These are phyloP conservation scores for Agapostemon virescens DNA, from an alignment of 2,888 invertebrate species.

Conservation along the genomic window DNA sequence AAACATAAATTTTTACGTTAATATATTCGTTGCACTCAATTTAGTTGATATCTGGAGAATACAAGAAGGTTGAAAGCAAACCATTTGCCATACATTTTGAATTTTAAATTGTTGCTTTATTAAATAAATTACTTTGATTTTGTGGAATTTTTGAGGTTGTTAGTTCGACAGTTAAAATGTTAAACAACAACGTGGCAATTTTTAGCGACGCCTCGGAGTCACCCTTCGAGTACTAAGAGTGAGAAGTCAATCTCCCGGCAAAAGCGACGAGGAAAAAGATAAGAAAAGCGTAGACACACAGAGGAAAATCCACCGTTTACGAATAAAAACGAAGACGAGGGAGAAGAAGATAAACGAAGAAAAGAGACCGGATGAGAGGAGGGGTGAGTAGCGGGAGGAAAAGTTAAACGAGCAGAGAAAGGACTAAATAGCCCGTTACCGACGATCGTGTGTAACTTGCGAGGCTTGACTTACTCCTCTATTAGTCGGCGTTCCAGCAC, in stretches of 20 bases:
- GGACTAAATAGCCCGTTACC: slow-evolving; percentile 67
- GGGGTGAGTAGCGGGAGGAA: slow-evolving; percentile 22
- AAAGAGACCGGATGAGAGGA: neutral
- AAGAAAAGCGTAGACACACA: neutral
- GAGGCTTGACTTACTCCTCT: slow-evolving; percentile 75
- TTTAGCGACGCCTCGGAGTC: too few relatives aligned
- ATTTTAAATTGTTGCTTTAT: too few relatives aligned
- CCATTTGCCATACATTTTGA: too few relatives aligned
- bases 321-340: neutral
- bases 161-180: too few relatives aligned
- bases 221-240: too few relatives aligned
- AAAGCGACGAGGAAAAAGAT: neutral
- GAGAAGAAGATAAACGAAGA: neutral
- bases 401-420: slow-evolving; percentile 63
- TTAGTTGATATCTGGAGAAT: too few relatives aligned
- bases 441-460: slow-evolving; percentile 71
- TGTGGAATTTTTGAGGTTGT: too few relatives aligned
- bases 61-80: too few relatives aligned
- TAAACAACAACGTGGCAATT: too few relatives aligned
- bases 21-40: too few relatives aligned
- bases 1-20: too few relatives aligned
- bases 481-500: slow-evolving; percentile 64
- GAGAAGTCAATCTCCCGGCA: neutral
- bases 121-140: too few relatives aligned
- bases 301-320: neutral